Base-by-base conservation (phyloP, 2,888 invertebrate species). In the Drosophila prolongata region DNA sequence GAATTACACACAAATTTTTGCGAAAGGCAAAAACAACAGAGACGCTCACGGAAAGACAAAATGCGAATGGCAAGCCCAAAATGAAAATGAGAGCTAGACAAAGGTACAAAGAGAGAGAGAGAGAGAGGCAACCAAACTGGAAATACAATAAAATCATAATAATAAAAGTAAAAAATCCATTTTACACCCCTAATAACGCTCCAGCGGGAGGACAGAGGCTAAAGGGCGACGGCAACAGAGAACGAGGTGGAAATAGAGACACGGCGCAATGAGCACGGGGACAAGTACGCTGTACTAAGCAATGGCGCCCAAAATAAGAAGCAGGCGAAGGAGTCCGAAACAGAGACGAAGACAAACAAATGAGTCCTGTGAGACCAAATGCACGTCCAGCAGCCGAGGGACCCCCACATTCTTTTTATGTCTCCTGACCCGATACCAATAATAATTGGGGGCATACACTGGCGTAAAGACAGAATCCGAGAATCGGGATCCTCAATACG, bases 121-220 rank as follows among this genome's bases (percentile, higher is more conserved):
- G 30, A 6, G 8, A 30, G 62, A 71, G 72, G 80, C 71, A 67
- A 77, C 69, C 71, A 75, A 81, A 82, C 79, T 85, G 80, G 77
- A 82, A 87, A 87, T 88, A 84, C 80, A 87, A 85, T 89, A 89
- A 87, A 87, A 87, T 87, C 83, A 85, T 87, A 88, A 87, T 83
- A 88, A 88, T 87, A 87, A 83, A 89, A 89, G 85, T 86, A 87
- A 87, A 80, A 89, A 89, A 78, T 83, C 85, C 87, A 85, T 88
- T 88, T 89, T 88, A 88, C 88, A 88, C 88, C 88, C 88, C 87
- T 88, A 88, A 89, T 88, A 88, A 79, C 76, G 65, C 46, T 59
- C 55, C 46, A 57, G 35, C 38, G 34, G 58, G 56, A 55, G 70
- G 47, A 74, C 68, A 71, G 70, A 75, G 75, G 47, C 47, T 52